Percentiles rank a stretch among this genome's conserved stretches.
Evolutionary conservation across 2,113 vertebrate genomes (phyloP).

Genomic region (Vicugna pacos): DNA sequence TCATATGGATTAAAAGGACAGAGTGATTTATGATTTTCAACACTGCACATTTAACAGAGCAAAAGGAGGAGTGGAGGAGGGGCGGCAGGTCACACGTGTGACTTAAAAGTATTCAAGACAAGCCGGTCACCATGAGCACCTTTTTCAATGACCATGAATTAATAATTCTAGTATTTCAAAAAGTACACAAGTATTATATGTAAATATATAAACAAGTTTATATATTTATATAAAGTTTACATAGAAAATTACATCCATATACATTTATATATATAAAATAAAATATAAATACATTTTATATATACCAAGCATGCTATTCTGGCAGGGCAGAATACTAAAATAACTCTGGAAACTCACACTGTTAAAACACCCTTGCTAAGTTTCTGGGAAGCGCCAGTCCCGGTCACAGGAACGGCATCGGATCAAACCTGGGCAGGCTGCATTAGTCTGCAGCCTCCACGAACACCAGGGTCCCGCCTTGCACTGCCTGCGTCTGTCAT

Average conservation of each 20-base stretch:
- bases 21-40: neutral
- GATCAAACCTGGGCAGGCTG: conserved; percentile 52
- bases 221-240: too few species aligned
- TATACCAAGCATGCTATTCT: neutral
- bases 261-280: too few species aligned
- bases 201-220: too few species aligned
- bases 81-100: neutral
- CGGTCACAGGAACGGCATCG: neutral
- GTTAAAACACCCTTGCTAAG: neutral
- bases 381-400: neutral
- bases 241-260: too few species aligned
- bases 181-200: neutral
- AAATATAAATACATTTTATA: too few species aligned
- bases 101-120: conserved; percentile 10
- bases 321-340: neutral
- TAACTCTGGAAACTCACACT: neutral
- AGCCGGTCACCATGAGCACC: neutral
- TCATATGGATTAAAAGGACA: neutral
- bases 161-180: neutral
- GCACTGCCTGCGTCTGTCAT: conserved; percentile 56
- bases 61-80: neutral
- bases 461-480: conserved; percentile 40
- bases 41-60: neutral
- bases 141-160: neutral
- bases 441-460: conserved; percentile 60